A percentile compares a stretch with the other conserved stretches of the same genome.
phyloP scores from a whole-genome alignment of 2,113 vertebrate species.

The Polypterus senegalus region DNA sequence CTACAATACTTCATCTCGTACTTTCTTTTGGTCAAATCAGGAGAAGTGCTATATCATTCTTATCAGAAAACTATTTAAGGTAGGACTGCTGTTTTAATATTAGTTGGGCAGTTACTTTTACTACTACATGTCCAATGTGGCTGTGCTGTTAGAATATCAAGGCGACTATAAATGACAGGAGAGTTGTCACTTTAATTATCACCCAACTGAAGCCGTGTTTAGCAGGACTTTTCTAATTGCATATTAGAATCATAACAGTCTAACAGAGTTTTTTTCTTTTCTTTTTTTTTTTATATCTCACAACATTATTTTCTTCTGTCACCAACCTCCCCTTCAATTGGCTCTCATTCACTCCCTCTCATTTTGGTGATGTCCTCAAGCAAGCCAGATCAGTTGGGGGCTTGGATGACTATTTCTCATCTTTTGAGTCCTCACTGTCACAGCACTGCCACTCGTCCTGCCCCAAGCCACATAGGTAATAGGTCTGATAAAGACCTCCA shows the following conservation, averaged over 20 bases:
- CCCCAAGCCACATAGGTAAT: slow-evolving; percentile 57
- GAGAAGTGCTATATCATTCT: too few species aligned
- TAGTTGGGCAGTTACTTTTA: too few species aligned
- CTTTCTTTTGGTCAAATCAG: too few species aligned
- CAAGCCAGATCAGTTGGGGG: slow-evolving; percentile 29
- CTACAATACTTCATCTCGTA: too few species aligned
- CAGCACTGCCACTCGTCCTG: slow-evolving; percentile 34
- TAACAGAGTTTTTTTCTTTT: too few species aligned
- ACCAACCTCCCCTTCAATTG: slow-evolving; percentile 3
- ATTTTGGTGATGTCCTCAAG: slow-evolving; percentile 43
- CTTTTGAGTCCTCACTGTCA: slow-evolving; percentile 31
- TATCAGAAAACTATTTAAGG: too few species aligned
- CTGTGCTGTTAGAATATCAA: too few species aligned
- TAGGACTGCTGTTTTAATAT: too few species aligned
- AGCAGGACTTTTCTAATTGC: slow-evolving; percentile 50
- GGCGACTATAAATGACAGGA: slow-evolving; percentile 6
- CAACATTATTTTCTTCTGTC: slow-evolving; percentile 13
- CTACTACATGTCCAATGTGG: too few species aligned
- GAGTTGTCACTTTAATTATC: slow-evolving; percentile 55
- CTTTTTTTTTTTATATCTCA: slow-evolving; percentile 9
- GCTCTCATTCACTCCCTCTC: slow-evolving; percentile 19
- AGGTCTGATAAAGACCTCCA: slow-evolving; percentile 65
- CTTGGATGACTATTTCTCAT: slow-evolving; percentile 59
- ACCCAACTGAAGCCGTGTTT: slow-evolving; percentile 44
- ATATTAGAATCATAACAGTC: slow-evolving; percentile 36